These are phyloP conservation scores for Gnathonemus echidnorhynchus DNA, from an alignment of 2,113 vertebrate species.

Conservation along the genomic window DNA sequence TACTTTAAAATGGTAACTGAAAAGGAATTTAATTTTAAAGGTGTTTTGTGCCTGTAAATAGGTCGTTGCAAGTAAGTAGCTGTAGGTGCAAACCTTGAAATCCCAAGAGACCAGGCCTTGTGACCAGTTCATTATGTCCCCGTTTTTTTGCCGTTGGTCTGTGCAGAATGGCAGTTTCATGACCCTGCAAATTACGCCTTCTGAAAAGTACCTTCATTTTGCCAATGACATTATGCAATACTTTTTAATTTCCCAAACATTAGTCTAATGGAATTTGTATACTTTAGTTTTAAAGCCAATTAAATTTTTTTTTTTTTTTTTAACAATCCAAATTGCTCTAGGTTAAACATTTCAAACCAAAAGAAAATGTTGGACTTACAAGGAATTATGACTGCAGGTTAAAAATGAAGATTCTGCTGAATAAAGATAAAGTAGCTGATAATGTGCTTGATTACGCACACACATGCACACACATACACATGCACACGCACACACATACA, in stretches of 20 bases:
- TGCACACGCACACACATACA: no score
- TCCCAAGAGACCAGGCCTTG: not conserved
- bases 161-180: conserved; percentile 21
- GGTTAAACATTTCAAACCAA: not conserved
- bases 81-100: not conserved
- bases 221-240: conserved; percentile 21
- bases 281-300: not conserved
- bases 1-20: not conserved
- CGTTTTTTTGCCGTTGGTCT: conserved; percentile 16
- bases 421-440: not conserved
- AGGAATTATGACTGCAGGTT: not conserved
- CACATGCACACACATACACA: no score
- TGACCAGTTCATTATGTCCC: conserved; percentile 15
- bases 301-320: not conserved
- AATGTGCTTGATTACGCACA: not conserved
- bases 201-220: conserved; percentile 10
- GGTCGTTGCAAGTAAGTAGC: not conserved
- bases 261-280: not conserved
- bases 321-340: not conserved
- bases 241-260: not conserved
- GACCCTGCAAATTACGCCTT: conserved; percentile 21
- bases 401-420: not conserved
- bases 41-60: not conserved
- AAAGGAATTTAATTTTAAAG: not conserved
- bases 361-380: not conserved